phyloP scores from a whole-genome alignment of 2,888 invertebrate species.

The Quadroppia sp. region DNA sequence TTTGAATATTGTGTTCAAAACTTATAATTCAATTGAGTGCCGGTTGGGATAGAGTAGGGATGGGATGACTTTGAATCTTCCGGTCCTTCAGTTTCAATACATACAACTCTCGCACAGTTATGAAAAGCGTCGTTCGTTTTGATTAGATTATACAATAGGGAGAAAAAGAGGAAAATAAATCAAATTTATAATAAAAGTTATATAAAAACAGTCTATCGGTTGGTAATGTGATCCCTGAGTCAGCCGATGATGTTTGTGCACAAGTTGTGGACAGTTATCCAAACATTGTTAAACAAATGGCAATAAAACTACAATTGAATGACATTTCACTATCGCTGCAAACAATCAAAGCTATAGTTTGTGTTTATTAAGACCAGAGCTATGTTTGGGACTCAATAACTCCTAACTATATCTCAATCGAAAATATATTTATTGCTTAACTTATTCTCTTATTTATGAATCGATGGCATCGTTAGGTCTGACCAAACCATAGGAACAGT shows the following conservation, averaged over 20 bases:
- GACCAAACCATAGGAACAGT: background rate
- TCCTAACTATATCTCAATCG: background rate
- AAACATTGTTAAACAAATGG: background rate
- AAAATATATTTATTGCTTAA: slow-evolving; percentile 2
- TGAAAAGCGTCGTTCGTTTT: background rate
- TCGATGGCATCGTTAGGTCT: slow-evolving; percentile 3
- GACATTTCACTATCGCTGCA: background rate
- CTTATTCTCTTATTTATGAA: slow-evolving; percentile 27
- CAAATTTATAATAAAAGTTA: slow-evolving; percentile 8
- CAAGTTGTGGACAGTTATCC: background rate
- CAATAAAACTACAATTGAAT: background rate
- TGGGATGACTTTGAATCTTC: background rate
- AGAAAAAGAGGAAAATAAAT: slow-evolving; percentile 22
- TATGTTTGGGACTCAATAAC: background rate
- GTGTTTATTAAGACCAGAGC: background rate
- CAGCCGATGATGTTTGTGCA: background rate
- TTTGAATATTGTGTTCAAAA: background rate
- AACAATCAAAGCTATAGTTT: slow-evolving; percentile 14
- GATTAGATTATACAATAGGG: slow-evolving; percentile 20
- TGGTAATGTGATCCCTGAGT: background rate
- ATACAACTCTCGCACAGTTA: background rate
- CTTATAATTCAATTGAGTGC: background rate
- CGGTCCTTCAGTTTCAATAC: background rate
- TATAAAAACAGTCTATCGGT: slow-evolving; percentile 5
- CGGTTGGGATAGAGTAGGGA: background rate